phyloP scores from a whole-genome alignment of 2,888 invertebrate species.

The Myopa testacea region DNA sequence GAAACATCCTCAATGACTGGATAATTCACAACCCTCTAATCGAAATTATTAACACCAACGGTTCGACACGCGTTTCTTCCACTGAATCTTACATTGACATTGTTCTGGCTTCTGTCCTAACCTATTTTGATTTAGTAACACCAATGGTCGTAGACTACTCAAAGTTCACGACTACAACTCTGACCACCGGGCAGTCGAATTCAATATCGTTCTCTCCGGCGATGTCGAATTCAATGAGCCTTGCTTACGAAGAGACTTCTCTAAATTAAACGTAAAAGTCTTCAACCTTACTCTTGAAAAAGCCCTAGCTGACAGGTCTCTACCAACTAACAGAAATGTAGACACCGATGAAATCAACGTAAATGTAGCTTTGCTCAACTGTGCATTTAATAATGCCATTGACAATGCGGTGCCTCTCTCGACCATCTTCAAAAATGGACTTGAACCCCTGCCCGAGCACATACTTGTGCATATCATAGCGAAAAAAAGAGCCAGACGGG shows the following conservation, averaged over 20 bases:
- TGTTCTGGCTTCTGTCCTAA: background rate
- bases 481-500: background rate
- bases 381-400: background rate
- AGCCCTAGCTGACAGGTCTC: background rate
- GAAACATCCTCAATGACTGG: background rate
- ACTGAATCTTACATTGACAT: background rate
- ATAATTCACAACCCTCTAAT: background rate
- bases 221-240: background rate
- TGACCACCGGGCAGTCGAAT: slow-evolving; percentile 7
- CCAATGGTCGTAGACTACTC: background rate
- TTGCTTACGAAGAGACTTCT: background rate
- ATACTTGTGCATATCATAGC: background rate
- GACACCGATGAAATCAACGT: background rate
- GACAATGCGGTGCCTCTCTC: background rate
- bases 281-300: background rate
- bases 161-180: background rate
- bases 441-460: background rate
- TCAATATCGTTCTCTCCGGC: background rate
- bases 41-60: background rate
- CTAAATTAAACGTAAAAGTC: background rate
- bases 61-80: background rate
- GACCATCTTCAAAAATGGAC: background rate
- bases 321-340: background rate
- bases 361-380: background rate
- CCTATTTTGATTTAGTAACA: background rate